Percentiles rank a stretch among this genome's conserved stretches.
These are phyloP conservation scores for Prinia subflava DNA, from an alignment of 2,113 vertebrate species.

Conservation along the genomic window DNA sequence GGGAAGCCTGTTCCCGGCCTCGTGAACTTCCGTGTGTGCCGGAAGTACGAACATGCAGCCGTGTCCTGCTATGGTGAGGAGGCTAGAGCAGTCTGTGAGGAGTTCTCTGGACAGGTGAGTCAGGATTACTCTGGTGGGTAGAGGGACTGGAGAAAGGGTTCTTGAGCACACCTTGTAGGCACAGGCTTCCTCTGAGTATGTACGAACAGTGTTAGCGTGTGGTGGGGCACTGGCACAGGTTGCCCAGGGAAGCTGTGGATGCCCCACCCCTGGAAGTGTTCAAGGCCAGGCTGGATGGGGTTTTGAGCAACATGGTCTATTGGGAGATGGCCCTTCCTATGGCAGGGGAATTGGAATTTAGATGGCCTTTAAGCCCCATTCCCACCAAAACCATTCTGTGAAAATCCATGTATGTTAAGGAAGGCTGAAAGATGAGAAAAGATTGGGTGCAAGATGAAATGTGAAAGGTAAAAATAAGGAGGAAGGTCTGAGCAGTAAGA, in stretches of 20 bases:
- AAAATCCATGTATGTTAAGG: background rate
- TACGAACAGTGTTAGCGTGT: background rate
- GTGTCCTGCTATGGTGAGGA: slow-evolving; percentile 44
- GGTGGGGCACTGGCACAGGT: background rate
- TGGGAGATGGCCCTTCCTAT: background rate
- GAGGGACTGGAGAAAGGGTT: background rate
- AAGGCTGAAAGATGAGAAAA: background rate
- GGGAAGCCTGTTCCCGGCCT: slow-evolving; percentile 72
- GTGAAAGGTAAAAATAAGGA: background rate
- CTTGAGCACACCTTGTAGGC: background rate
- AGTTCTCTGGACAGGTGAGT: slow-evolving; percentile 59
- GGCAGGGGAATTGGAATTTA: background rate
- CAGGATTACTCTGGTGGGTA: background rate
- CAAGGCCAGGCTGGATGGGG: background rate
- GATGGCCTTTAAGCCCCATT: background rate
- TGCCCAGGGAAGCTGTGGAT: background rate
- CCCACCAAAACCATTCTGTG: background rate
- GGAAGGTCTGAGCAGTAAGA: background rate
- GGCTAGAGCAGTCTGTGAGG: slow-evolving; percentile 58
- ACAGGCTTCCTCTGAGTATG: background rate
- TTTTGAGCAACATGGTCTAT: background rate
- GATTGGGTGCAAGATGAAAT: background rate
- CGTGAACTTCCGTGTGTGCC: slow-evolving; percentile 53
- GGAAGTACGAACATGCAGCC: background rate
- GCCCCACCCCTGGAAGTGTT: background rate